Evolutionary conservation across 2,888 invertebrate species (phyloP).

Genomic region (Spilarctia lutea): DNA sequence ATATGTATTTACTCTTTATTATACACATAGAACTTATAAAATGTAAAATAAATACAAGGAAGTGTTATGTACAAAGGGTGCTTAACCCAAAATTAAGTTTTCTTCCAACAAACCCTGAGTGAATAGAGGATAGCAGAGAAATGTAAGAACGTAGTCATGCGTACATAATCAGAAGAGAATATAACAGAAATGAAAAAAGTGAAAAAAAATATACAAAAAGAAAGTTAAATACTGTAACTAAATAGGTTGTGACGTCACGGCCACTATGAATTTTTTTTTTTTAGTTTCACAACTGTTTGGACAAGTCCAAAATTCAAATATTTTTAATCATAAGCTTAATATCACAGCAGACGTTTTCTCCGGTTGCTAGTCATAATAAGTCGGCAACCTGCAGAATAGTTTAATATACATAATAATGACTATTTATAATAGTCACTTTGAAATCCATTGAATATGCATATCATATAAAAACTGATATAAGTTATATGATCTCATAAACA

Average conservation of each 20-base stretch:
- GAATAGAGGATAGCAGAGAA: too few relatives aligned
- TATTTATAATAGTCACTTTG: background rate
- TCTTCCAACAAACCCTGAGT: too few relatives aligned
- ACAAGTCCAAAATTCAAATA: background rate
- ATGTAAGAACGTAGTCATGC: too few relatives aligned
- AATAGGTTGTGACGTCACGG: background rate
- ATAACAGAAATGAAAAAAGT: too few relatives aligned
- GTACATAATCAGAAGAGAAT: too few relatives aligned
- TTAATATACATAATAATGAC: background rate
- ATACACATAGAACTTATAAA: too few relatives aligned
- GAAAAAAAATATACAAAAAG: too few relatives aligned
- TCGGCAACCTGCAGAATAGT: background rate
- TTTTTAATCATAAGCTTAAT: background rate
- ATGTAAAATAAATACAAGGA: too few relatives aligned
- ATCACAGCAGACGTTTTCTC: background rate
- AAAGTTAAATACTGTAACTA: background rate
- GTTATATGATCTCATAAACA: background rate
- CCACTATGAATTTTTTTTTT: background rate
- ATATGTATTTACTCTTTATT: too few relatives aligned
- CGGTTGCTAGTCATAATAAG: background rate
- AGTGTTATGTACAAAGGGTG: too few relatives aligned
- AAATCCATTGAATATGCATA: background rate
- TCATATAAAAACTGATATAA: background rate
- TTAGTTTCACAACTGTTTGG: too few relatives aligned
- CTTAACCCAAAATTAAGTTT: too few relatives aligned